Evolutionary conservation across 35 echinoderm and acorn worm species (phyloP).

Genomic region (Ptychodera flava): DNA sequence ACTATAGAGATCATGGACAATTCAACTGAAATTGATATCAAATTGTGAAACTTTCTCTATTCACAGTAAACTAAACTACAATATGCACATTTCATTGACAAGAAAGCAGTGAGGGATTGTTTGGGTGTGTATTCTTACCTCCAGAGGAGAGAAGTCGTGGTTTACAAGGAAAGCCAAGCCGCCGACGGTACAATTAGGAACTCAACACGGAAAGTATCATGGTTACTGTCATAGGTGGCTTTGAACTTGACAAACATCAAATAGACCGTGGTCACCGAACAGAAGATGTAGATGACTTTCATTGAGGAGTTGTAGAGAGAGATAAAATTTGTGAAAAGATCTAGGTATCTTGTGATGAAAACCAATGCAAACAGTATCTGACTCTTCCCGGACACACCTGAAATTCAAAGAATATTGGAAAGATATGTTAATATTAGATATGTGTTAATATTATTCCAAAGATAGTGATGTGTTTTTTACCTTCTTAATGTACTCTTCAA

Average conservation of each 20-base stretch:
- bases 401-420: too few species aligned
- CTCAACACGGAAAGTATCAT: constrained; percentile 84
- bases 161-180: constrained; percentile 96
- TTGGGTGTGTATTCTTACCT: too few species aligned
- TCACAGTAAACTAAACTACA: too few species aligned
- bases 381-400: constrained; percentile 96
- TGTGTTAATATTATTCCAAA: too few species aligned
- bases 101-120: too few species aligned
- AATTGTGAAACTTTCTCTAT: too few species aligned
- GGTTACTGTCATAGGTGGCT: constrained; percentile 97
- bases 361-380: constrained; percentile 94
- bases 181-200: constrained; percentile 95
- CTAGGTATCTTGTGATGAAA: constrained; percentile 91
- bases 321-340: constrained; percentile 96
- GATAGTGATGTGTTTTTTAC: too few species aligned
- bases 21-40: too few species aligned
- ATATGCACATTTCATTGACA: too few species aligned
- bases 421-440: too few species aligned
- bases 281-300: constrained; percentile 86
- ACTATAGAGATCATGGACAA: too few species aligned
- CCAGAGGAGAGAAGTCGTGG: constrained; percentile 89
- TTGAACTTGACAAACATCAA: constrained; percentile 96
- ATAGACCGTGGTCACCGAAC: constrained; percentile 71
- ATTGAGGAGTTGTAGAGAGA: constrained; percentile 90
- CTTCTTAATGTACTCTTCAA: too few species aligned